Base-by-base conservation (phyloP, 2,888 invertebrate species). In the Erynnis tages region DNA sequence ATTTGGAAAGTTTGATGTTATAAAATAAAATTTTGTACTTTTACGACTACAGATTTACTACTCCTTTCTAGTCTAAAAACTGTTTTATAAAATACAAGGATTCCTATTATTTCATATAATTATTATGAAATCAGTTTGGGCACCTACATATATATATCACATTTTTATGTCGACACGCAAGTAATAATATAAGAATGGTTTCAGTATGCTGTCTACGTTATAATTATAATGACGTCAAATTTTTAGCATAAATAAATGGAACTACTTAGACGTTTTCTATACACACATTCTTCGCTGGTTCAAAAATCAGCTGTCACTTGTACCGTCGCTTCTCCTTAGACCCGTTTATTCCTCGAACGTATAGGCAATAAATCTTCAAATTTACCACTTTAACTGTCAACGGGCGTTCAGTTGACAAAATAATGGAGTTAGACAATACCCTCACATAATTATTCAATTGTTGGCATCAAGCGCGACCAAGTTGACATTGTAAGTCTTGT, bases 371-470 rank as follows among this genome's bases (percentile, higher is more conserved):
- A 82, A 83, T 82, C 76, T 76, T 66, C 61, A 65, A 74, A 73
- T 79, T 76, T 71, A 74, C 73, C 71, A 78, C 71, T 73, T 66
- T 75, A 75, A 75, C 77, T 70, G 81, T 79, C 69, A 63, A 63
- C 69, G 64, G 73, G 61, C 67, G 59, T 60, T 62, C 60, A 71
- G 76, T 76, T 80, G 75, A 76, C 76, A 76, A 76, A 79, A 79
- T 81, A 82, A 81, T 79, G 73, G 67, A 65, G 61, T 61, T 62
- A 76, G 68, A 82, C 80, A 81, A 79, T 74, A 66, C 62, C 55
- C 57, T 61, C 59, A 65, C 68, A 74, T 68, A 79, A 78, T 71
- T 71, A 71, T 68, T 57, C 67, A 69, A 72, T 73, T 70, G 69
- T 72, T 49, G 59, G 58, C 66, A 58, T 67, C 67, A 71, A 71